Evolutionary conservation across 2,113 vertebrate species (phyloP), one percentile per base, ranked within the genome.

Genomic region (Epinephelus lanceolatus): DNA sequence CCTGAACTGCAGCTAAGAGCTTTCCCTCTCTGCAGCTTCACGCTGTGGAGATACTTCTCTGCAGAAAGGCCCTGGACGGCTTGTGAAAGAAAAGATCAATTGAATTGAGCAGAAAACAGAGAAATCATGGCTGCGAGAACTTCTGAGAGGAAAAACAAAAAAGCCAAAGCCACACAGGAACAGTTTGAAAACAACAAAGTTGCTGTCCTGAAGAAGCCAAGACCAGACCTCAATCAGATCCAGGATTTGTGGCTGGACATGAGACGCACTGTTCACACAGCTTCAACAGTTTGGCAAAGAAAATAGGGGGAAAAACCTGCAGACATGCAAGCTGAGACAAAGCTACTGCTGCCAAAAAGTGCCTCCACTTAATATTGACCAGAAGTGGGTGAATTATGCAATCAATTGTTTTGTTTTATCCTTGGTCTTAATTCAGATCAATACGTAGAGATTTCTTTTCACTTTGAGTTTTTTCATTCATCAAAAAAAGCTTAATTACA

Each of bases 401-500:
- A 77, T 88, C 71, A 71, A 42, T 75, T 83, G 57, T 76, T 75
- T 42, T 85, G 62, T 63, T 86, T 86, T 53, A 33, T 76, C 40
- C 61, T 37, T 19, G 49, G 18, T 56, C 49, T 80, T 76, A 51
- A 80, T 78, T 69, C 51, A 63, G 42, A 77, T 84, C 68, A 70
- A 76, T 83, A 25, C 63, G 19, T 40, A 60, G 75, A 83, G 76
- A 76, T 72, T 86, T 82, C 10, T 62, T 59, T 30, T 75, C 33
- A 57, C 15, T 79, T 65, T 68, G 30, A 71, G 9, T 23, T 65
- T 78, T 47, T 80, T 52, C 33, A 40, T 65, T 45, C 40, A 69
- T 88, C 52, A 71, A 52, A 71, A 80, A 70, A 73, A 66, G 6
- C 51, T 78, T 78, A 69, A 87, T 76, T 78, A 79, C 51, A 87